Percentiles rank a stretch among this genome's conserved stretches.
These are phyloP conservation scores for Knipowitschia caucasica DNA, from an alignment of 2,797 vertebrate genomes.

Conservation along the genomic window DNA sequence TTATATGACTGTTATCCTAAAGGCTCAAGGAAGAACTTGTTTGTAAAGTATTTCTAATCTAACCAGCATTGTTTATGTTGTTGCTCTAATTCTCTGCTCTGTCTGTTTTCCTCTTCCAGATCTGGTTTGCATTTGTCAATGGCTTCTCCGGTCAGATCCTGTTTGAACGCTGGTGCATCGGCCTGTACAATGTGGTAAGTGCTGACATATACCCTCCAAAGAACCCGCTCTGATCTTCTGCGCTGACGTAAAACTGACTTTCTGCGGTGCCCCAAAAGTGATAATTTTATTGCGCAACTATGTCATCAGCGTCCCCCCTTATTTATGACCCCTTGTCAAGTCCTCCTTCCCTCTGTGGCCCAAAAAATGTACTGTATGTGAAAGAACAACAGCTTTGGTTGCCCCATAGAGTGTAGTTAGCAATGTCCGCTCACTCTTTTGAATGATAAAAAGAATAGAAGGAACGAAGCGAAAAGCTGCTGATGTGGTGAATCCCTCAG, in stretches of 20 bases:
- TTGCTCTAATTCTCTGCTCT: constrained; percentile 13
- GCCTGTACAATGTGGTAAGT: constrained; percentile 98
- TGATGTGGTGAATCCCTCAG: constrained; percentile 59
- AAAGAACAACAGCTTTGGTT: constrained; percentile 70
- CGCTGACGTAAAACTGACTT: constrained; percentile 50
- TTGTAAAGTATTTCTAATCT: constrained; percentile 1
- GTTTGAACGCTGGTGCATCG: constrained; percentile 98
- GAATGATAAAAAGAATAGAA: constrained; percentile 63
- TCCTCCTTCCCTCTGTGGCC: constrained; percentile 61
- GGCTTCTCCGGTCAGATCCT: constrained; percentile 99
- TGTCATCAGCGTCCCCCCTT: constrained; percentile 64
- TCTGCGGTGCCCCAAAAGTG: constrained; percentile 44
- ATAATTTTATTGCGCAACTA: constrained; percentile 56
- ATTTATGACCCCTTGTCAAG: constrained; percentile 76
- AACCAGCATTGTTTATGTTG: neutral
- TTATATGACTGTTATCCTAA: neutral
- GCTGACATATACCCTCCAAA: constrained; percentile 36
- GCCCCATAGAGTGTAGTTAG: constrained; percentile 61
- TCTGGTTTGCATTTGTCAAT: constrained; percentile 99
- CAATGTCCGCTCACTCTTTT: constrained; percentile 52
- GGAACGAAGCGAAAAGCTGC: constrained; percentile 48
- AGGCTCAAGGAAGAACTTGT: neutral
- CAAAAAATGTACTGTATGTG: constrained; percentile 73
- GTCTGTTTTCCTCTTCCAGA: constrained; percentile 72
- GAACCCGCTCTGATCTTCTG: constrained; percentile 30